phyloP scores from a whole-genome alignment of 2,888 invertebrate species.

The Tolmerus cingulatus region DNA sequence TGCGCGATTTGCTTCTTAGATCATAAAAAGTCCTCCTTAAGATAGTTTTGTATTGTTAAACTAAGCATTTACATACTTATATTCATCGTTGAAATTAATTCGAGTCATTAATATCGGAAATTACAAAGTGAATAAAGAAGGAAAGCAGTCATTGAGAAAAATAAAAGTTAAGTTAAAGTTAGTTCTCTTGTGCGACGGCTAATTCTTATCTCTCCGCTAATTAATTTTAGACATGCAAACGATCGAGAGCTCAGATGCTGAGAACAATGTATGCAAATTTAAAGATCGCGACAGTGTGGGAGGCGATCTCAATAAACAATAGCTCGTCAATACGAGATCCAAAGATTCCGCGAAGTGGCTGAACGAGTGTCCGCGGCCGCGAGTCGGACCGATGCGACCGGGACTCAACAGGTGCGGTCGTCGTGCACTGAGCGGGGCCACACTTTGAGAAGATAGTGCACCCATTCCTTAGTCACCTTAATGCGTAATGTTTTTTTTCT shows the following conservation, averaged over 20 bases:
- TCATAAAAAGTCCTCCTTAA: too few relatives aligned
- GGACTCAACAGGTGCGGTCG: background rate
- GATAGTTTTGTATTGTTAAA: too few relatives aligned
- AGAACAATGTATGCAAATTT: background rate
- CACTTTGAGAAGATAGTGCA: background rate
- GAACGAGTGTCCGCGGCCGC: background rate
- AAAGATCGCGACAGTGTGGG: background rate
- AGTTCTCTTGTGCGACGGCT: background rate
- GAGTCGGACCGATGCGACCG: background rate
- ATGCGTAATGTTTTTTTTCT: background rate
- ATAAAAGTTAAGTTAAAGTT: background rate
- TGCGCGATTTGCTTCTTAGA: too few relatives aligned
- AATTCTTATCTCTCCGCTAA: background rate
- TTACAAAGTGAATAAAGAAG: background rate
- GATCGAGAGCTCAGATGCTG: background rate
- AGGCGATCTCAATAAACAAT: background rate
- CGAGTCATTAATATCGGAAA: background rate
- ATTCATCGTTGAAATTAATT: background rate
- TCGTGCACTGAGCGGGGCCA: background rate
- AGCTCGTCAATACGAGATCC: background rate
- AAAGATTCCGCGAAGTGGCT: background rate
- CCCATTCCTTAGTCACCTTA: background rate
- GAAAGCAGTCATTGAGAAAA: background rate
- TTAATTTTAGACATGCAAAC: background rate
- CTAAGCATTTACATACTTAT: too few relatives aligned